Conservation (phyloP, 2,113 vertebrate species). For the Hiodon tergisus region DNA sequence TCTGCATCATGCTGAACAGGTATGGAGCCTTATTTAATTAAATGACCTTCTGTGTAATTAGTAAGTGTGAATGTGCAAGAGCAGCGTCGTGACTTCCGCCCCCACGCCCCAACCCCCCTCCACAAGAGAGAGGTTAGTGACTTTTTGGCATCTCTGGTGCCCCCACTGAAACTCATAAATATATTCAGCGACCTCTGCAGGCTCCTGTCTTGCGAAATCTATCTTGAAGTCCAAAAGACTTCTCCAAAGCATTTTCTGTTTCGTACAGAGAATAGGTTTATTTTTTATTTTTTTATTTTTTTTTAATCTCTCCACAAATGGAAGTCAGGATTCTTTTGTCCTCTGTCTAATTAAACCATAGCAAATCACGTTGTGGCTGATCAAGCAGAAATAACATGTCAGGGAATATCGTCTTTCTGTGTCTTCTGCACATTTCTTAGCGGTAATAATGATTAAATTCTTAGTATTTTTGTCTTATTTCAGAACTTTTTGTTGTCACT, state of each 20-base stretch:
- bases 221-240: background rate
- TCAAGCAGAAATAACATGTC: background rate
- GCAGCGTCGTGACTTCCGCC: conserved; percentile 19
- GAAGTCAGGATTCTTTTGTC: background rate
- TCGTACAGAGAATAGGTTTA: no score
- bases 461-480: no score
- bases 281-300: background rate
- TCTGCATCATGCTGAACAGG: conserved; percentile 31
- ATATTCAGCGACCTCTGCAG: background rate
- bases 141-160: background rate
- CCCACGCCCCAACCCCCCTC: background rate
- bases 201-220: no score
- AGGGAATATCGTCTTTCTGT: background rate
- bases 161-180: background rate
- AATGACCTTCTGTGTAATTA: conserved; percentile 55
- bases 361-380: background rate
- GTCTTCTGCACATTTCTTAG: no score
- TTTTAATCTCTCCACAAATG: background rate
- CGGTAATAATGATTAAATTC: no score
- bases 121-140: background rate
- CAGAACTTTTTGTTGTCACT: no score
- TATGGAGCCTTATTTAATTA: conserved; percentile 50
- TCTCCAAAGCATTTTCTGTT: background rate
- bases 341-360: background rate
- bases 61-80: conserved; percentile 22